Base-by-base conservation (phyloP, 1,140 invertebrate species). In the Araneus ventricosus region DNA sequence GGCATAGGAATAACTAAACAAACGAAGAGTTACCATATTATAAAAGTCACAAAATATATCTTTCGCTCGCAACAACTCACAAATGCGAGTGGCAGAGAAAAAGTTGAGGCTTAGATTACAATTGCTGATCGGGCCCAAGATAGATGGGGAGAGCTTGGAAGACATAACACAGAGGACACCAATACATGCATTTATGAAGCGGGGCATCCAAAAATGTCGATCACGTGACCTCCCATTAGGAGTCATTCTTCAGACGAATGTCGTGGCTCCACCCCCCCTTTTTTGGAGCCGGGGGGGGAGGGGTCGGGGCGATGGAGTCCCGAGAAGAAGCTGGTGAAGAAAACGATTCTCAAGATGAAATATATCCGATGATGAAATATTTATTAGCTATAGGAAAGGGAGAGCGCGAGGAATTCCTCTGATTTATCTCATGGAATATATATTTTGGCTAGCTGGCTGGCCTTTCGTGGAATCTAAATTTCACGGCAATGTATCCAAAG, bases 351-450 rank as follows among this genome's bases (percentile, higher is more conserved):
- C n/a, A 24, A 8, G 89, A 90, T 41, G 89, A 84, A 84, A 90
- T 90, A 90, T 82, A 90, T 82, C 89, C 14, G n/a, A 41, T 82
- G 89, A 90, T 90, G 89, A 90, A 90, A 90, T 90, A 90, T 90
- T 90, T 90, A 90, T 90, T 82, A 84, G 75, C 52, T 37, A n/a
- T 30, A 37, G 24, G 37, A 39, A 88, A 27, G 57, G 80, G 70
- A 24, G 52, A 80, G 41, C 39, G 59, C 34, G 41, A 14, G 39
- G 34, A 88, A 39, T 79, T 70, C 22, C 34, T 27, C 37, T 88
- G 87, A 88, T 88, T 88, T 88, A 88, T 88, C 59, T 88, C 59
- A 37, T 34, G 52, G 87, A 70, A 63, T 87, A 37, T 63, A 61
- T 14, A 61, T 87, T 52, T 57, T 45, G 45, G 82, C 82, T n/a